Base-by-base conservation (phyloP, 2,888 invertebrate species). In the Oligia strigilis region DNA sequence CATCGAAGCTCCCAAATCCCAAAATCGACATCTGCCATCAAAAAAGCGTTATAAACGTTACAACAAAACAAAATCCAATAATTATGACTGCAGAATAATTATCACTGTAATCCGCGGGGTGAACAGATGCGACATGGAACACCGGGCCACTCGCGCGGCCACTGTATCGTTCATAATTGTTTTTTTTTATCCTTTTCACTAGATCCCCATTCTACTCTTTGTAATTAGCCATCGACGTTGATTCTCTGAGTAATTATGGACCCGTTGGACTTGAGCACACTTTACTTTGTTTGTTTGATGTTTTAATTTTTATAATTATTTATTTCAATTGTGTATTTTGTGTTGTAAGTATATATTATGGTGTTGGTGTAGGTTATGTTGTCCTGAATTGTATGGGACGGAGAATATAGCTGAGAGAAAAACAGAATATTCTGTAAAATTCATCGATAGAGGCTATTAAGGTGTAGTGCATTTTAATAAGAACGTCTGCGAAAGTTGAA, bases 151-250 rank as follows among this genome's bases (percentile, higher is more conserved):
- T 96, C 95, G 89, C 87, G 92, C 90, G 94, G 95, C 96, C 96
- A 97, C 95, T 97, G 96, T 96, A 95, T 94, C 96, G 97, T 96
- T 95, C 93, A 96, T 96, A 96, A 97, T 96, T 95, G 94, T 90
- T 89, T 93, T 49, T 93, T 95, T 93, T 87, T 65, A 89, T 93
- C 94, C 94, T 93, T 94, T 95, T 94, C 93, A 94, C 94, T 94
- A 94, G 92, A 93, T 93, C 95, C 94, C 96, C 92, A 95, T 95
- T 95, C 94, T 93, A 93, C 90, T 92, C 95, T 96, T 96, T 96
- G 96, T 97, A 97, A 97, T 96, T 96, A 96, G 95, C 95, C 94
- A 95, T 94, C 91, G 82, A 77, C 93, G 94, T 94, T 94, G 95
- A 95, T 94, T 95, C 94, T 94, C 92, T 94, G 93, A 94, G 94